A percentile compares a stretch with the other conserved stretches of the same genome.
phyloP scores from a whole-genome alignment of 2,113 vertebrate genomes.

The Tragelaphus imberbis region DNA sequence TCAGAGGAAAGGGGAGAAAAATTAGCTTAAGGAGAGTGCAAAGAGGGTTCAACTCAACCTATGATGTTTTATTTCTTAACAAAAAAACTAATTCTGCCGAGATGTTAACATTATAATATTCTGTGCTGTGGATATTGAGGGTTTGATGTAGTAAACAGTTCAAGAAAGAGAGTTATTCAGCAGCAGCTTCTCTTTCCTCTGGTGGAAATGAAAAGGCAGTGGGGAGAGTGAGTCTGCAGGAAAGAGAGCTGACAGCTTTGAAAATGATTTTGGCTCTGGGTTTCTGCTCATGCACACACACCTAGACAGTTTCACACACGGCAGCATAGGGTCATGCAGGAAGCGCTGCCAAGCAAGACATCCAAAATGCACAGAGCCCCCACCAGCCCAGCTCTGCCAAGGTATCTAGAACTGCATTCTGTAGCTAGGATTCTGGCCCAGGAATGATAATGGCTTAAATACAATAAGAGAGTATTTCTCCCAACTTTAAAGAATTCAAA shows the following conservation, averaged over 20 bases:
- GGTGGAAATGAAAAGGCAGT: conserved; percentile 26
- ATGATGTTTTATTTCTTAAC: conserved; percentile 34
- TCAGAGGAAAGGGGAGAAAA: background rate
- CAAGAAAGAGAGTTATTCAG: background rate
- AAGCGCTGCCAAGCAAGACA: background rate
- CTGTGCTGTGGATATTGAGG: background rate
- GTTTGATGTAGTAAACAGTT: conserved; percentile 18
- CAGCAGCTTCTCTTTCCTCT: background rate
- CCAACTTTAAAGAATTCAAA: background rate
- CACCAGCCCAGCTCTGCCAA: background rate
- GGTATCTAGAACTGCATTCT: background rate
- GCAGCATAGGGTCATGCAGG: background rate
- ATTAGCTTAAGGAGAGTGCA: background rate
- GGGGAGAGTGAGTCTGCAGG: background rate
- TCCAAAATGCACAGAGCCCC: background rate
- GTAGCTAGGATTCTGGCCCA: background rate
- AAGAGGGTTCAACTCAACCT: background rate
- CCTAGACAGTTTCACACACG: fast-evolving
- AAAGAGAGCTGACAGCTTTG: conserved; percentile 39
- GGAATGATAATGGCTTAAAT: background rate
- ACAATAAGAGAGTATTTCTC: background rate
- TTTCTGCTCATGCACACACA: conserved; percentile 1
- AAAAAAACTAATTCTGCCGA: background rate
- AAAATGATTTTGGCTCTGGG: conserved; percentile 33
- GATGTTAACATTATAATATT: background rate